Conservation (phyloP, 2,113 vertebrate genomes). For the Lonchura striata region DNA sequence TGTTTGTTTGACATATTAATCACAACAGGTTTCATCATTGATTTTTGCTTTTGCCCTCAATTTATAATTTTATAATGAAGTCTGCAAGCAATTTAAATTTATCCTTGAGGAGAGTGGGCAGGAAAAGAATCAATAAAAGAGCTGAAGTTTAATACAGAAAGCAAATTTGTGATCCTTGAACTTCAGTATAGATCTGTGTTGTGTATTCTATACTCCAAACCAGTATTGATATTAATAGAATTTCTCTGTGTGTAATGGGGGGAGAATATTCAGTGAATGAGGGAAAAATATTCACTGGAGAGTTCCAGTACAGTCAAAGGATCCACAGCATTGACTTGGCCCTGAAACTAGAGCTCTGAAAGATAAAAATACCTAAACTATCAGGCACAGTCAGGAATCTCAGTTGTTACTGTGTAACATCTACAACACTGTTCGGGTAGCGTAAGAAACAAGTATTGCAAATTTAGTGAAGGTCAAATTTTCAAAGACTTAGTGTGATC, state of each 20-base stretch:
- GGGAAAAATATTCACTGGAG: neutral
- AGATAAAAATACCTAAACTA: neutral
- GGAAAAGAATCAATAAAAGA: conserved; percentile 4
- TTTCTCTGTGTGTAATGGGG: neutral
- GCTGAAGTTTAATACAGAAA: neutral
- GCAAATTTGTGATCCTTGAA: neutral
- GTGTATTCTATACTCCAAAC: neutral
- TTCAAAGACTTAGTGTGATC: neutral
- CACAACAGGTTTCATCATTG: neutral
- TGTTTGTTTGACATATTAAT: conserved; percentile 19
- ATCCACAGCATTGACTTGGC: neutral
- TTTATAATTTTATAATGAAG: conserved; percentile 21
- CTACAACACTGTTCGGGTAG: neutral
- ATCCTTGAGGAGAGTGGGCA: neutral
- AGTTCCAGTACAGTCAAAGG: neutral
- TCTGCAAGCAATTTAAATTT: conserved; percentile 4
- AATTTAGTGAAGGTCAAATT: neutral
- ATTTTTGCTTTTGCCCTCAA: neutral
- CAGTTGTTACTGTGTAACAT: neutral
- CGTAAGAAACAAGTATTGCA: neutral
- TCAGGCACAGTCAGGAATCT: neutral
- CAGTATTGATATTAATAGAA: neutral
- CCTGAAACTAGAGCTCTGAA: neutral
- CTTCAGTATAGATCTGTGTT: neutral
- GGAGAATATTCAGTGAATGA: neutral